Evolutionary conservation across 2,888 invertebrate genomes (phyloP).

Genomic region (Trachelus tabidus): DNA sequence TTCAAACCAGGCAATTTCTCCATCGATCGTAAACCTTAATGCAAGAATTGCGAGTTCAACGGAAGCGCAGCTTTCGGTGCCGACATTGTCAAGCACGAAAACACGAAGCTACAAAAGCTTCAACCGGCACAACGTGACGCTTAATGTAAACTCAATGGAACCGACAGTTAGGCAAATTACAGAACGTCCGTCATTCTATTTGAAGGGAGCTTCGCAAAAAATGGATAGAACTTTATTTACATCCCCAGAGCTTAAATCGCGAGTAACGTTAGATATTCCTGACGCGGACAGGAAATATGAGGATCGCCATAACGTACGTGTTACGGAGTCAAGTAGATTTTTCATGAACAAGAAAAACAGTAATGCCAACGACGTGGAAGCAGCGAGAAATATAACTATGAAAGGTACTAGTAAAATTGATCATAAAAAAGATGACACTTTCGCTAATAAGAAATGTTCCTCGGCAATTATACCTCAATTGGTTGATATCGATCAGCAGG

Average conservation of each 20-base stretch:
- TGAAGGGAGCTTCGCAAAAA: neutral
- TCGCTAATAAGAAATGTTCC: neutral
- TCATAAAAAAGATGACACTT: neutral
- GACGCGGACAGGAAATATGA: neutral
- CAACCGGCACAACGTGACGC: neutral
- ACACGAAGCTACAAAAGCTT: neutral
- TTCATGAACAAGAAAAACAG: neutral
- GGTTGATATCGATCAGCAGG: neutral
- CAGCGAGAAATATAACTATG: neutral
- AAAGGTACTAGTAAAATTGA: neutral
- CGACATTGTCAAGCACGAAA: neutral
- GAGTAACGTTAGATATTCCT: neutral
- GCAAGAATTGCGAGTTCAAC: neutral
- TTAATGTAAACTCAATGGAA: neutral
- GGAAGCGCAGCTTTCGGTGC: neutral
- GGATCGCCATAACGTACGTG: neutral
- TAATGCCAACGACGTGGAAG: neutral
- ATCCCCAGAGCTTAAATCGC: neutral
- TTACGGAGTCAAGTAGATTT: neutral
- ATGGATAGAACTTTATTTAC: neutral
- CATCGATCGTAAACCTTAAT: neutral
- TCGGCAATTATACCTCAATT: neutral
- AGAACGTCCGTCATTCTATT: neutral
- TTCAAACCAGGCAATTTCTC: neutral
- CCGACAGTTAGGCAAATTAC: neutral